Evolutionary conservation across 2,113 vertebrate genomes (phyloP).

Genomic region (Brachionichthys hirsutus): DNA sequence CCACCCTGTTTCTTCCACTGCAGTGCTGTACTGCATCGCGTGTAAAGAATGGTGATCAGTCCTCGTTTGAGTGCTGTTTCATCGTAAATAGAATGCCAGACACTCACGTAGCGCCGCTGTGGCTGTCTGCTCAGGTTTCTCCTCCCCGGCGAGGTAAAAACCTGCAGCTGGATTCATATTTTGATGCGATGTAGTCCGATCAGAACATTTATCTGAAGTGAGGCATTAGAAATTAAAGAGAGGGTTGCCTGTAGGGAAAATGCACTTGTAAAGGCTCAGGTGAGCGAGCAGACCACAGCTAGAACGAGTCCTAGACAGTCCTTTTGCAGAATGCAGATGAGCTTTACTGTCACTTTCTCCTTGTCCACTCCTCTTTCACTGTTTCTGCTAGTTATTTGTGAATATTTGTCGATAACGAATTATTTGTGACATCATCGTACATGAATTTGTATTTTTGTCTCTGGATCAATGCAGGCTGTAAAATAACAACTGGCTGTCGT

Average conservation of each 20-base stretch:
- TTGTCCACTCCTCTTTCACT: conserved; percentile 24
- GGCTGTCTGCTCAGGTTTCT: conserved; percentile 63
- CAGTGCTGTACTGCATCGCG: conserved; percentile 62
- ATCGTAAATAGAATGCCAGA: conserved; percentile 65
- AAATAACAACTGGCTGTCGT: too few relatives aligned
- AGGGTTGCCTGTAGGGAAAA: conserved; percentile 42
- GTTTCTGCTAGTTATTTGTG: conserved; percentile 8
- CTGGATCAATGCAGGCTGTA: too few relatives aligned
- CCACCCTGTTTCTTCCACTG: conserved; percentile 52
- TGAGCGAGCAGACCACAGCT: conserved; percentile 63
- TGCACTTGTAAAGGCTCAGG: conserved; percentile 64
- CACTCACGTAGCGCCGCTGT: conserved; percentile 63
- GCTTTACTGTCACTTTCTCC: conserved; percentile 47
- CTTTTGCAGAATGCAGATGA: conserved; percentile 73
- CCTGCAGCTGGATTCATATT: conserved; percentile 51
- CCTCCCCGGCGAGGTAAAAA: conserved; percentile 10
- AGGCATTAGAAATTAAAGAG: conserved; percentile 26
- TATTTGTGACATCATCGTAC: too few relatives aligned
- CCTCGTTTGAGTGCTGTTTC: conserved; percentile 50
- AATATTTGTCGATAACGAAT: conserved; percentile 1
- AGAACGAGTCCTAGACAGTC: conserved; percentile 68
- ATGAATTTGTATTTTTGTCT: too few relatives aligned
- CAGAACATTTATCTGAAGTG: conserved; percentile 55
- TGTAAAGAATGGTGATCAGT: conserved; percentile 73
- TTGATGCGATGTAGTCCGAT: conserved; percentile 53